Base-by-base conservation (phyloP, 2,113 vertebrate genomes). In the Myiopsitta monachus region DNA sequence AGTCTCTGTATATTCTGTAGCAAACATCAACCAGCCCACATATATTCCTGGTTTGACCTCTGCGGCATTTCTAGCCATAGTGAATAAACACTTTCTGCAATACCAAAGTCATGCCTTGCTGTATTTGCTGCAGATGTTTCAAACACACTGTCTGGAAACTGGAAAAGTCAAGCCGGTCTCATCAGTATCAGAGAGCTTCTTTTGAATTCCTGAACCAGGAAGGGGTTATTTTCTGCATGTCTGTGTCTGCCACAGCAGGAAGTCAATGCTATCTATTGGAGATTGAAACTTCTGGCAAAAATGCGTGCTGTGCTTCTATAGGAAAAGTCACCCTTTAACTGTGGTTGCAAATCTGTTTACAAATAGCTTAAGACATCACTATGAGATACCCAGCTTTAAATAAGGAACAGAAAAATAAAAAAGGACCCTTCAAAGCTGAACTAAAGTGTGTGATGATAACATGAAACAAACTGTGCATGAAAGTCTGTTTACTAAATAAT, bases 401-500 rank as follows among this genome's bases (percentile, higher is more conserved):
- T 46, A 86, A 79, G 46, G 11, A 61, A 75, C 8, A 2, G 3
- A 9, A 28, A 52, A 41, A 19, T 19, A 26, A n/a, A 43, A 55
- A 54, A 64, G 24, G 62, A 73, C 75, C 38, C 28, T 66, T 90
- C 63, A 90, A 85, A 92, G 67, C 31, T 57, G 52, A 95, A 73
- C 67, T 69, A 18, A 78, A 88, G 67, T 0, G 2, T 62, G 24
- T 41, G 82, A 90, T 73, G 85, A 61, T 85, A 49, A 66, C 44
- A 77, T 21, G 61, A 94, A 92, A 91, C 52, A 85, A 87, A 88
- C 75, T 62, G 73, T 80, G 72, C 82, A 44, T 76, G 80, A 44
- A 95, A 93, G 67, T 19, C 68, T 73, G 47, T 91, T 92, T 90
- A 83, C 82, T 83, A 83, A 92, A 95, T 76, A 88, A 94, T 57